phyloP scores from a whole-genome alignment of 2,797 vertebrate genomes.

The Onychomys leucogaster region DNA sequence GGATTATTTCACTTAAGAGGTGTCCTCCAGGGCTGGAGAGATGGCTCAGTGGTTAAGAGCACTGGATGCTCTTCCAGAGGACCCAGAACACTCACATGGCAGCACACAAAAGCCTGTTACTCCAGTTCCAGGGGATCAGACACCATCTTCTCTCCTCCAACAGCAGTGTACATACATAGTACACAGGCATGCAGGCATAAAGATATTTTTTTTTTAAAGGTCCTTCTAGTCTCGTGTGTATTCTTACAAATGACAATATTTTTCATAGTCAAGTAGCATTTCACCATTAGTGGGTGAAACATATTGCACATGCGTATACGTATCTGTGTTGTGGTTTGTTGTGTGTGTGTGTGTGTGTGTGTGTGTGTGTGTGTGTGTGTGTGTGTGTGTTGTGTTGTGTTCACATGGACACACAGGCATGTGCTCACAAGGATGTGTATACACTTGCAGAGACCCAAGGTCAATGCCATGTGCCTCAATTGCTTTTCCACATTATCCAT shows the following conservation, averaged over 20 bases:
- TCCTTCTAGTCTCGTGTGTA: not conserved
- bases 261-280: not conserved
- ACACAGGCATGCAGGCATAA: not conserved
- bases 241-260: not conserved
- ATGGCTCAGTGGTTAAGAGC: not conserved
- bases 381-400: not conserved
- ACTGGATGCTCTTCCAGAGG: not conserved
- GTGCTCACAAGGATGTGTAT: not conserved
- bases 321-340: no score
- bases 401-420: not conserved
- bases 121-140: not conserved
- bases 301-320: not conserved
- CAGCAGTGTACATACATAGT: not conserved
- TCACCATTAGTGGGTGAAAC: not conserved
- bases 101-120: not conserved
- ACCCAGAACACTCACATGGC: not conserved
- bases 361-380: no score
- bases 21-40: not conserved
- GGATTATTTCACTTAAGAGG: no score
- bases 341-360: not conserved
- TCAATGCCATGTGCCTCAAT: not conserved
- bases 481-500: not conserved
- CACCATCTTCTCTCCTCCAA: no score
- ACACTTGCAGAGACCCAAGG: not conserved
- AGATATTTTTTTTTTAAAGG: not conserved